A percentile compares a stretch with the other conserved stretches of the same genome.
Conservation (phyloP, 2,888 invertebrate species). For the Ommatoiulus sabulosus region DNA sequence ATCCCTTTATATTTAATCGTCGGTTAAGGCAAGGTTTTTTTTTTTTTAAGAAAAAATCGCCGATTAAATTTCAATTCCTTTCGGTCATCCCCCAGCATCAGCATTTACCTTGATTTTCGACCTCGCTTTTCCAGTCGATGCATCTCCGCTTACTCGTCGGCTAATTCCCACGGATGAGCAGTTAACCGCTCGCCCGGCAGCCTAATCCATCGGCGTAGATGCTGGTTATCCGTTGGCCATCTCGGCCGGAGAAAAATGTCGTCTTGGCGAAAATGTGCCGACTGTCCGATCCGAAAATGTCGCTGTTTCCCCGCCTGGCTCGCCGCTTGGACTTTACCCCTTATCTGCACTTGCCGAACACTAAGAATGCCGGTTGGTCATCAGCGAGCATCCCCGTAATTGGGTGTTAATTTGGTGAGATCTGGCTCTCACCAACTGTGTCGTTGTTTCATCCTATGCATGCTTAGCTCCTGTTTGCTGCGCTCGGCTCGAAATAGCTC, state of each 20-base stretch:
- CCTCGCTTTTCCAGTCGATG: neutral
- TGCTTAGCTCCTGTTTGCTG: conserved; percentile 49
- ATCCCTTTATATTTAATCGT: neutral
- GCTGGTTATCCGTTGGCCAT: conserved; percentile 25
- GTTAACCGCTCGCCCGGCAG: neutral
- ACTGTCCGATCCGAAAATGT: conserved; percentile 47
- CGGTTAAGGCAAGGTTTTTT: neutral
- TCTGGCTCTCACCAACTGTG: conserved; percentile 54
- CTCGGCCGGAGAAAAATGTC: conserved; percentile 4
- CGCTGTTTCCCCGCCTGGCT: conserved; percentile 49
- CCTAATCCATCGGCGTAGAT: neutral
- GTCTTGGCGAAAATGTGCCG: neutral
- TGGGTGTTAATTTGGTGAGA: conserved; percentile 57
- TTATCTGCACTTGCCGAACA: conserved; percentile 54
- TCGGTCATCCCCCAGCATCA: neutral
- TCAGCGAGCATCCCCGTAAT: conserved; percentile 57
- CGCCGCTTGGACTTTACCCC: conserved; percentile 51
- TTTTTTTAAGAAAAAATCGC: too few relatives aligned
- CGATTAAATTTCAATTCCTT: neutral
- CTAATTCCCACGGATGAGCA: neutral
- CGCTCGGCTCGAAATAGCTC: conserved; percentile 45
- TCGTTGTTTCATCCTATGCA: conserved; percentile 52
- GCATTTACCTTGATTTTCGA: neutral
- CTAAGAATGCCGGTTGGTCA: conserved; percentile 57
- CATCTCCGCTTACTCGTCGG: neutral